phyloP scores from a whole-genome alignment of 1,140 invertebrate genomes.

The Lasaia peninsularis region DNA sequence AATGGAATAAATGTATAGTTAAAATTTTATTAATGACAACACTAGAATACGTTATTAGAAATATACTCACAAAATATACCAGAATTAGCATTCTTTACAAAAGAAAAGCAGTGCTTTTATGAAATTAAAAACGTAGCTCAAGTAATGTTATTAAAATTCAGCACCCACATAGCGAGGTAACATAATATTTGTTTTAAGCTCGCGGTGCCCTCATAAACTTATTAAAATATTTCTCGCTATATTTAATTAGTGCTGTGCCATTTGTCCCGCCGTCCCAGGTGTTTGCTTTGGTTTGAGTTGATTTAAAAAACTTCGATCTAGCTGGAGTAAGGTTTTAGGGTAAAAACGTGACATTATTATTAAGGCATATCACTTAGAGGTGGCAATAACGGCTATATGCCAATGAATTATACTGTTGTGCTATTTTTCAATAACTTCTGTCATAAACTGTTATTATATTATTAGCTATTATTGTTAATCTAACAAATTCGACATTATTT shows the following conservation, averaged over 20 bases:
- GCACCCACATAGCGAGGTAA: conserved; percentile 54
- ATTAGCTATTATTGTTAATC: too few species aligned
- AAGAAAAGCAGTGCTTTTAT: conserved; percentile 59
- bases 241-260: conserved; percentile 68
- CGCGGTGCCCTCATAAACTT: conserved; percentile 60
- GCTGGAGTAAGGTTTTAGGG: too few species aligned
- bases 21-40: too few species aligned
- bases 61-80: conserved; percentile 9
- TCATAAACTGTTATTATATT: too few species aligned
- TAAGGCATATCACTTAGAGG: too few species aligned
- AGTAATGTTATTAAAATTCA: conserved; percentile 74
- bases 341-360: too few species aligned
- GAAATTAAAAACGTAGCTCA: conserved; percentile 68
- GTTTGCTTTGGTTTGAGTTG: conserved; percentile 26
- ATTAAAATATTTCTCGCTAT: conserved; percentile 72
- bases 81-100: conserved; percentile 26
- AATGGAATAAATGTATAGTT: too few species aligned
- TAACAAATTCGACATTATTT: too few species aligned
- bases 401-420: too few species aligned
- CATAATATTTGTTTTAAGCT: conserved; percentile 72
- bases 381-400: too few species aligned
- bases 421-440: too few species aligned
- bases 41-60: not conserved
- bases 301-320: conserved; percentile 11
- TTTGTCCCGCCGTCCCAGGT: conserved; percentile 57